Evolutionary conservation across 2,888 invertebrate genomes (phyloP).

Genomic region (Nemotelus pantherinus): DNA sequence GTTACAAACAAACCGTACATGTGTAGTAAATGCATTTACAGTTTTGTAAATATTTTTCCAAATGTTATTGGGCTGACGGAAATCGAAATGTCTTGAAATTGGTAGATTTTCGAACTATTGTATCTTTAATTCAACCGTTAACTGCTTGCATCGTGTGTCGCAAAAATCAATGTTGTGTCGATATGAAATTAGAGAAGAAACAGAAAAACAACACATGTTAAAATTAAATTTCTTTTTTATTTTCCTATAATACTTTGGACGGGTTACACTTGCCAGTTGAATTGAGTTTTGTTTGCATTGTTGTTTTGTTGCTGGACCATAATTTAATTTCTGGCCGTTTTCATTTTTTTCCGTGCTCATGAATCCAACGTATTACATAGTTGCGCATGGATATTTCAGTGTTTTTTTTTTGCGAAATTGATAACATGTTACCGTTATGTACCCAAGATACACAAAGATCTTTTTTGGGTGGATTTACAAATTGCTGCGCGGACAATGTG

Average conservation of each 20-base stretch:
- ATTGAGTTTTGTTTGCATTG: slow-evolving; percentile 17
- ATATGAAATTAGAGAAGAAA: slow-evolving; percentile 21
- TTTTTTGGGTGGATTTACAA: no score
- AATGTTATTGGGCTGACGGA: not conserved
- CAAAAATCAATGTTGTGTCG: not conserved
- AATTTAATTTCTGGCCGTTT: not conserved
- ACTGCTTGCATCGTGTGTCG: no score
- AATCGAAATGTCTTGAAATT: no score
- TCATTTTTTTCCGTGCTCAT: no score
- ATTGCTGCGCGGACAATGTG: not conserved
- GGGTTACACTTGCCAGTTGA: slow-evolving; percentile 15
- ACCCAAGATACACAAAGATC: not conserved
- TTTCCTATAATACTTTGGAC: not conserved
- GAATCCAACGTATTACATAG: no score
- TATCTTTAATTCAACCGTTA: no score
- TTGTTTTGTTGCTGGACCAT: not conserved
- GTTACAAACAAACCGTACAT: slow-evolving; percentile 32
- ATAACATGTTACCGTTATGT: slow-evolving; percentile 37
- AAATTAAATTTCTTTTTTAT: not conserved
- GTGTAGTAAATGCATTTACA: slow-evolving; percentile 27
- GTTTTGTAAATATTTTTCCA: not conserved
- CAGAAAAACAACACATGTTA: slow-evolving; percentile 32
- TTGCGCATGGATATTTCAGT: not conserved
- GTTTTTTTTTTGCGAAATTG: slow-evolving; percentile 20
- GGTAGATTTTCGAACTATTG: no score